These are phyloP conservation scores for Myoxocephalus aenaeus DNA, from an alignment of 2,797 vertebrate species.

Conservation along the genomic window DNA sequence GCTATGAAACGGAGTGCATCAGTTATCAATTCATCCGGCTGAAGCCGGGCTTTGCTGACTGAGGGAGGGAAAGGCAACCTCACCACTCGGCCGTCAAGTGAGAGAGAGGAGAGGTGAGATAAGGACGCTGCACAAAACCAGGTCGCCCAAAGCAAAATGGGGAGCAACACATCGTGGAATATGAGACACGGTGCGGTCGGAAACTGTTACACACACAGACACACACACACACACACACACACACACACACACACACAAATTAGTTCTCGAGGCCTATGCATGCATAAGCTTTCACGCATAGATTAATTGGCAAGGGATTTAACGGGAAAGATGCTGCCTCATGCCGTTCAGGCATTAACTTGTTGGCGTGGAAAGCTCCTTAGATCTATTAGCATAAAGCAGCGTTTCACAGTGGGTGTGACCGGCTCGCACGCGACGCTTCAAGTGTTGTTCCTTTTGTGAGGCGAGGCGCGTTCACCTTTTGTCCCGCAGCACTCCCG, in stretches of 20 bases:
- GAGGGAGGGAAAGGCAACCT: constrained; percentile 20
- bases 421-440: constrained; percentile 23
- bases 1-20: constrained; percentile 31
- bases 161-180: constrained; percentile 35
- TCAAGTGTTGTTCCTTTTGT: constrained; percentile 22
- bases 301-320: constrained; percentile 30
- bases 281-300: constrained; percentile 17
- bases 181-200: constrained; percentile 28
- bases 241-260: background rate
- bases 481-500: constrained; percentile 17
- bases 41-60: constrained; percentile 38
- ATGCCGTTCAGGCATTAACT: constrained; percentile 37
- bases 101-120: constrained; percentile 34
- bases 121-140: constrained; percentile 37
- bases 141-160: constrained; percentile 50
- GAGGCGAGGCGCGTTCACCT: constrained; percentile 6
- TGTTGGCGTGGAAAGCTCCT: constrained; percentile 28
- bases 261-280: constrained; percentile 24
- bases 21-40: constrained; percentile 43
- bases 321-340: constrained; percentile 24
- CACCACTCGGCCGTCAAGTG: constrained; percentile 37
- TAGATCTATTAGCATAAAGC: constrained; percentile 31
- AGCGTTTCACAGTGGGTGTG: constrained; percentile 5
- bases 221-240: too few species aligned
- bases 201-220: background rate